Percentiles rank a stretch among this genome's conserved stretches.
These are phyloP conservation scores for Lota lota DNA, from an alignment of 2,113 vertebrate species.

Conservation along the genomic window DNA sequence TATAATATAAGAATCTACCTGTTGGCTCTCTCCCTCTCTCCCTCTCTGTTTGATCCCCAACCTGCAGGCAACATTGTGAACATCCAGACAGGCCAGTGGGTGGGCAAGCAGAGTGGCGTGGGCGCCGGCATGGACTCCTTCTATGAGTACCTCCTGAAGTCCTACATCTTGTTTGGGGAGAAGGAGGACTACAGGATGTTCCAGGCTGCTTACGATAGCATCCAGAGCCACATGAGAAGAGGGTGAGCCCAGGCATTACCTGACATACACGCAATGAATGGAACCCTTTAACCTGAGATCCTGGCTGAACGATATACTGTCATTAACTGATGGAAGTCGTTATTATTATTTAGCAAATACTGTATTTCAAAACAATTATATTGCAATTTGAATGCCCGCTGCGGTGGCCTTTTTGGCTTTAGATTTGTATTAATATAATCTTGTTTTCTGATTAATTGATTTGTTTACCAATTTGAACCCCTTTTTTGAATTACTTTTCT, in stretches of 20 bases:
- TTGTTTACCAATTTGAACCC: too few species aligned
- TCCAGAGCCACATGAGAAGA: slow-evolving; percentile 90
- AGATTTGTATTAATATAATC: too few species aligned
- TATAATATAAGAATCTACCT: too few species aligned
- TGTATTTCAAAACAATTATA: neutral
- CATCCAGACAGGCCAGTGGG: slow-evolving; percentile 97
- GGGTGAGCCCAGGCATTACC: slow-evolving; percentile 76
- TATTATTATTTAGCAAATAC: neutral
- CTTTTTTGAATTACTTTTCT: too few species aligned
- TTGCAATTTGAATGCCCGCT: too few species aligned
- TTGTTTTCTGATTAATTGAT: too few species aligned
- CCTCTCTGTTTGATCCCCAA: slow-evolving; percentile 2
- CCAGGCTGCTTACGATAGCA: slow-evolving; percentile 86
- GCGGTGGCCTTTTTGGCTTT: too few species aligned
- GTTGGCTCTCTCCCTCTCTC: neutral
- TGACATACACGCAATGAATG: too few species aligned
- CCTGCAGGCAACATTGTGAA: slow-evolving; percentile 92
- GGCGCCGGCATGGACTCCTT: slow-evolving; percentile 96
- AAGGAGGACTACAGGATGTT: slow-evolving; percentile 95
- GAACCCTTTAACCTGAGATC: too few species aligned
- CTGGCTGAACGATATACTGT: neutral
- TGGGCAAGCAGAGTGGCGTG: slow-evolving; percentile 94
- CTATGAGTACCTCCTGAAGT: slow-evolving; percentile 96
- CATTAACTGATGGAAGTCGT: slow-evolving; percentile 1
- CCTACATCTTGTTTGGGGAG: slow-evolving; percentile 97